phyloP scores from a whole-genome alignment of 2,113 vertebrate species.

The Cranoglanis bouderius region DNA sequence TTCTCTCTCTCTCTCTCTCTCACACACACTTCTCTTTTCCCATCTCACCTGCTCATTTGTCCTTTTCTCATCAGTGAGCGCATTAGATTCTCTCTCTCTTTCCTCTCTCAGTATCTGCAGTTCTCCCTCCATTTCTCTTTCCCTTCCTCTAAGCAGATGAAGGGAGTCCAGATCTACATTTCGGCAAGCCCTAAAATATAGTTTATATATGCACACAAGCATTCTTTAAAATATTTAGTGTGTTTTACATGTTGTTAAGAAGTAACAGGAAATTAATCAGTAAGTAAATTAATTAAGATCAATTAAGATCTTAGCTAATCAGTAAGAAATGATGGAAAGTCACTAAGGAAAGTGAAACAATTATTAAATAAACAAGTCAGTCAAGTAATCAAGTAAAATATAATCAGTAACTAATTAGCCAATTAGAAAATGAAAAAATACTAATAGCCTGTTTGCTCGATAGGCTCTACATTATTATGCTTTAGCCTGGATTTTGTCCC shows the following conservation, averaged over 20 bases:
- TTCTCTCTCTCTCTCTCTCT: neutral
- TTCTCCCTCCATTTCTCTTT: slow-evolving; percentile 57
- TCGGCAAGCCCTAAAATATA: slow-evolving; percentile 56
- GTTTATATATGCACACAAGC: slow-evolving; percentile 6
- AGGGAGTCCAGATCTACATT: slow-evolving; percentile 65
- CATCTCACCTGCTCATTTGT: slow-evolving; percentile 52
- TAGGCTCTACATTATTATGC: neutral
- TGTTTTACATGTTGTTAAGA: neutral
- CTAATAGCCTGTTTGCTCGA: neutral
- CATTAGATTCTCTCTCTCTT: slow-evolving; percentile 44
- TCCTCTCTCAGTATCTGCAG: slow-evolving; percentile 65
- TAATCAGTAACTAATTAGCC: neutral
- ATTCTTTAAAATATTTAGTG: neutral
- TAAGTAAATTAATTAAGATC: neutral
- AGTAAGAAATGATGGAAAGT: neutral
- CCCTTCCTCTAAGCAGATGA: slow-evolving; percentile 62
- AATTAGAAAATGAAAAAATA: neutral
- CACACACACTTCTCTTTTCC: neutral
- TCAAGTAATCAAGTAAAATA: neutral
- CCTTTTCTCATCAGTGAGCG: slow-evolving; percentile 56
- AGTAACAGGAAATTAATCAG: neutral
- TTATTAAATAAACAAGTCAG: neutral
- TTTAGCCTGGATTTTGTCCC: neutral
- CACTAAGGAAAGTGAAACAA: neutral
- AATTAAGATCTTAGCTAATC: neutral